Conservation (phyloP, 1,140 invertebrate genomes). For the Cardiocondyla obscurior region DNA sequence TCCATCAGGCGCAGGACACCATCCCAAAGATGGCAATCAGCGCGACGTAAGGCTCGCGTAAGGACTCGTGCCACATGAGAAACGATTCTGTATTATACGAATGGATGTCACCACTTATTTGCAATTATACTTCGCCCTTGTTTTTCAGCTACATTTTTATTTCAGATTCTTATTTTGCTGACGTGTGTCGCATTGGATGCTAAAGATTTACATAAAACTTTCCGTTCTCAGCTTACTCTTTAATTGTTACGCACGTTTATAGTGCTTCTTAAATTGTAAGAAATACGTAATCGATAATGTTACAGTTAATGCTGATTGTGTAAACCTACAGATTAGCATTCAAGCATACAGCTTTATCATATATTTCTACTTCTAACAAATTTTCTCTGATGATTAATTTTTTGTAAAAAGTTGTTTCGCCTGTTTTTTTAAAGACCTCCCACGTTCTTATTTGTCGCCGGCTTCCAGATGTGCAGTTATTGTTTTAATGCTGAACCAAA, state of each 20-base stretch:
- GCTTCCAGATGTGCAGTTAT: conserved; percentile 69
- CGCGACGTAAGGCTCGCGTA: conserved; percentile 82
- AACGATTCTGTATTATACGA: conserved; percentile 30
- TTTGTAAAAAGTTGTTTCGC: conserved; percentile 17
- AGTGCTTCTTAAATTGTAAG: background rate
- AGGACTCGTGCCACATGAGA: conserved; percentile 74
- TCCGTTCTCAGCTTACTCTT: background rate
- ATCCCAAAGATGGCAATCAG: conserved; percentile 83
- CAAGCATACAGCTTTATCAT: background rate
- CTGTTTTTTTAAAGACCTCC: conserved; percentile 5
- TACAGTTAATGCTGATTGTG: conserved; percentile 5
- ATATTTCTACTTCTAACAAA: background rate
- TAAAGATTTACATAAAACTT: background rate
- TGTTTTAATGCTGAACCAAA: conserved; percentile 69
- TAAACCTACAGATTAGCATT: background rate
- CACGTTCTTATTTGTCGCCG: conserved; percentile 68
- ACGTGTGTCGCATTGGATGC: background rate
- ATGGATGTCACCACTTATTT: conserved; percentile 3
- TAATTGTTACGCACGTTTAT: background rate
- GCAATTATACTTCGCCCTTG: background rate
- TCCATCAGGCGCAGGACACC: conserved; percentile 81
- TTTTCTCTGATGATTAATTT: background rate
- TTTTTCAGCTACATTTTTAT: conserved; percentile 31
- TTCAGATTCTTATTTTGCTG: conserved; percentile 36
- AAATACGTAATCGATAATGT: background rate